These are phyloP conservation scores for Aythya fuligula DNA, from an alignment of 2,797 vertebrate species.

Conservation along the genomic window DNA sequence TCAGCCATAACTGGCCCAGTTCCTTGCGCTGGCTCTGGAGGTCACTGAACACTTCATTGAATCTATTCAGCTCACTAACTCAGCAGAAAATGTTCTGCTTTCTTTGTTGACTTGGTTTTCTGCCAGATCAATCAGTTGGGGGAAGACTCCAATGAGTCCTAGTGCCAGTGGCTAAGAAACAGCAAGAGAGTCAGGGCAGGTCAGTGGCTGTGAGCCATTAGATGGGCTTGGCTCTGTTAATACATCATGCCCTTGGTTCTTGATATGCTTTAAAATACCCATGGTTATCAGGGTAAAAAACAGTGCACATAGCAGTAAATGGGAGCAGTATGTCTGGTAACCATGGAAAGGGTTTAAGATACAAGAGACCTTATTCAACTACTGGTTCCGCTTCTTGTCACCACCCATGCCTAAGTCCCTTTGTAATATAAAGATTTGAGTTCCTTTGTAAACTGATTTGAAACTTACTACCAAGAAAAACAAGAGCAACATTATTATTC, in stretches of 20 bases:
- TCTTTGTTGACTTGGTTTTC: neutral
- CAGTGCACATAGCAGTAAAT: neutral
- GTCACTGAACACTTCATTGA: neutral
- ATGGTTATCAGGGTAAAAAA: neutral
- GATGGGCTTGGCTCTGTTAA: neutral
- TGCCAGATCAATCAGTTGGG: neutral
- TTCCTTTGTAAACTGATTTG: neutral
- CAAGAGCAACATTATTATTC: neutral
- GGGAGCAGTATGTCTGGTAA: neutral
- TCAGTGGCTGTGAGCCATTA: neutral
- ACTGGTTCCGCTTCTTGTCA: neutral
- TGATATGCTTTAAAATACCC: neutral
- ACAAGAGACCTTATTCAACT: neutral
- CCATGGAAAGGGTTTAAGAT: neutral
- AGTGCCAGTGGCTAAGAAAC: neutral
- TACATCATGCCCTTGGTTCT: neutral
- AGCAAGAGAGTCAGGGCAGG: neutral
- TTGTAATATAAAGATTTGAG: neutral
- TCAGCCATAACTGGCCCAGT: neutral
- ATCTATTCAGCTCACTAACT: neutral
- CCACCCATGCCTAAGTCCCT: neutral
- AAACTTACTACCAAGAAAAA: neutral
- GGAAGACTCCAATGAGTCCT: neutral
- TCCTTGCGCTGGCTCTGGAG: neutral
- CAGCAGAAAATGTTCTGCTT: neutral